Conservation (phyloP, 1,140 invertebrate genomes). For the Bemisia tabaci region DNA sequence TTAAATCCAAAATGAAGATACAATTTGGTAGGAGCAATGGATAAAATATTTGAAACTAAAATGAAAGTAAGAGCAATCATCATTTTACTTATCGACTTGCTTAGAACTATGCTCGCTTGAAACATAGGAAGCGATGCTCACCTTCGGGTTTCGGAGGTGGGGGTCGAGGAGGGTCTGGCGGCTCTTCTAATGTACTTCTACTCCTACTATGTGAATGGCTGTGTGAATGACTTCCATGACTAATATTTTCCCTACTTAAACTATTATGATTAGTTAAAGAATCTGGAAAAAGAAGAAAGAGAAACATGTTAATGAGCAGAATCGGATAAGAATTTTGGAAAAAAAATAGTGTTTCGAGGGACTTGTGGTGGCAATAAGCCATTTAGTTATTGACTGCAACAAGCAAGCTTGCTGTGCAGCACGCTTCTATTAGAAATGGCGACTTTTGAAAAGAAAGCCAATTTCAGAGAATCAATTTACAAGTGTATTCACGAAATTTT, state of each 20-base stretch:
- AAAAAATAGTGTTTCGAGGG: neutral
- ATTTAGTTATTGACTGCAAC: too few species aligned
- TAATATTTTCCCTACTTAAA: slow-evolving; percentile 11
- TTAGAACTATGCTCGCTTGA: too few species aligned
- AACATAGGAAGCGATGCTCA: slow-evolving; percentile 24
- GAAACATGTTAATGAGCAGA: neutral
- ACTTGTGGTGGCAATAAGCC: neutral
- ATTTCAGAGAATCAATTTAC: too few species aligned
- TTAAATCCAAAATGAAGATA: too few species aligned
- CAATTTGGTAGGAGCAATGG: too few species aligned
- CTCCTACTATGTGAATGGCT: slow-evolving; percentile 24
- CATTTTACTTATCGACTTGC: too few species aligned
- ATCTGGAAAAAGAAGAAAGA: neutral
- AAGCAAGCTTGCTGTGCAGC: too few species aligned
- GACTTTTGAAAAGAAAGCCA: too few species aligned
- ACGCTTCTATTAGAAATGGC: too few species aligned
- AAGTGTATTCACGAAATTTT: too few species aligned
- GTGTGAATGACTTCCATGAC: slow-evolving; percentile 21
- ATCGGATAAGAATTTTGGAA: neutral
- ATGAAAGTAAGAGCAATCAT: too few species aligned
- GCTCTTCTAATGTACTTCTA: slow-evolving; percentile 25
- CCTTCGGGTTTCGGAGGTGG: slow-evolving; percentile 72
- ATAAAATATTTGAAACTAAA: too few species aligned
- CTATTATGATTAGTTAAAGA: slow-evolving; percentile 11
- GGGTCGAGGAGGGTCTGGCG: slow-evolving; percentile 55